phyloP scores from a whole-genome alignment of 2,113 vertebrate genomes.

The Neodontobutis hainanensis region DNA sequence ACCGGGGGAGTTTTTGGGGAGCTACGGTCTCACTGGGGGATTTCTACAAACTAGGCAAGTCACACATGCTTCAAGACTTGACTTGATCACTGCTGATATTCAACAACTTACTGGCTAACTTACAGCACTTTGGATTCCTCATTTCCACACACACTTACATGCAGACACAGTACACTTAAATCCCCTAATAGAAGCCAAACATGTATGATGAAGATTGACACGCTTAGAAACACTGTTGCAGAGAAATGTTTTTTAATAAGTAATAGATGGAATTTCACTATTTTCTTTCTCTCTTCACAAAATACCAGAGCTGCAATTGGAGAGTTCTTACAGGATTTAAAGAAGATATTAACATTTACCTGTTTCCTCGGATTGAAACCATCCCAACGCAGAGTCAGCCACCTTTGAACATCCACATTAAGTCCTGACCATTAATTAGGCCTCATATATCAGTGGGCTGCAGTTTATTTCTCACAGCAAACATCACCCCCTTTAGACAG shows the following conservation, averaged over 20 bases:
- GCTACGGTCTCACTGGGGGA: not conserved
- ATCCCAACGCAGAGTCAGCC: conserved; percentile 39
- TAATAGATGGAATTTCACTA: conserved; percentile 56
- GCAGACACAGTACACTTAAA: conserved; percentile 34
- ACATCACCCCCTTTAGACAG: conserved; percentile 22
- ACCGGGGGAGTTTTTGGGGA: conserved; percentile 6
- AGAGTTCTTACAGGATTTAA: conserved; percentile 57
- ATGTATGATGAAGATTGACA: conserved; percentile 71
- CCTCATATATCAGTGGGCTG: conserved; percentile 57
- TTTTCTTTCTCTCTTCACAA: conserved; percentile 61
- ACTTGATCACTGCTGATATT: conserved; percentile 10
- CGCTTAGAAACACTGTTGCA: conserved; percentile 43
- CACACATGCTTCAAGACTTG: conserved; percentile 34
- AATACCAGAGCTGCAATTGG: conserved; percentile 49
- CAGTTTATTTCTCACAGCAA: conserved; percentile 64
- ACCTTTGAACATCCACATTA: conserved; percentile 62
- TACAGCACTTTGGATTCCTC: not conserved
- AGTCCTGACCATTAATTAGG: conserved; percentile 62
- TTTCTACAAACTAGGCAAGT: conserved; percentile 24
- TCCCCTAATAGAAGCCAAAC: conserved; percentile 62
- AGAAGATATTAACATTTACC: conserved; percentile 54
- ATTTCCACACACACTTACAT: conserved; percentile 2
- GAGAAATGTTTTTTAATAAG: conserved; percentile 67
- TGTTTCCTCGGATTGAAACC: conserved; percentile 54
- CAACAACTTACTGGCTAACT: conserved; percentile 27